A percentile compares a stretch with the other conserved stretches of the same genome.
Evolutionary conservation across 2,797 vertebrate genomes (phyloP).

Genomic region (Chiloscyllium punctatum): DNA sequence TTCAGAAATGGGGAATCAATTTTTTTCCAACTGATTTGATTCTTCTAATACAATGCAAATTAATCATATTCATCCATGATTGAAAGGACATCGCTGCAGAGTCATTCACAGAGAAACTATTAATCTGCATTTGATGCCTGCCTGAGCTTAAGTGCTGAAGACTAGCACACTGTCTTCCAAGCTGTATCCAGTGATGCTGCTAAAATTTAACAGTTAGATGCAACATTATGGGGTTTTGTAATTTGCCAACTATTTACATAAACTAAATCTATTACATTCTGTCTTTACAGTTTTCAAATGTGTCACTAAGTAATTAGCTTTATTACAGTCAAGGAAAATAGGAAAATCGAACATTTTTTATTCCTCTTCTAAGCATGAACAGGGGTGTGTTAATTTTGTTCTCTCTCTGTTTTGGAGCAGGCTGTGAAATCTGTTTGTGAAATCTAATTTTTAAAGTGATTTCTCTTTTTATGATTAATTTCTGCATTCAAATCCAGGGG

Average conservation of each 20-base stretch:
- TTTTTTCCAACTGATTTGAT: not conserved
- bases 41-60: not conserved
- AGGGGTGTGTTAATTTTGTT: no score
- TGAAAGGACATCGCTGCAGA: not conserved
- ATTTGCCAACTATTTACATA: not conserved
- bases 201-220: not conserved
- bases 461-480: no score
- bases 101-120: not conserved
- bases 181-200: not conserved
- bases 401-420: no score
- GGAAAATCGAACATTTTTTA: no score
- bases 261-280: not conserved
- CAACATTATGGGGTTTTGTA: not conserved
- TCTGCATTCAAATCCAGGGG: no score
- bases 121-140: not conserved
- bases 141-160: not conserved
- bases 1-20: not conserved
- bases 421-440: no score
- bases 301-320: not conserved
- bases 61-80: not conserved
- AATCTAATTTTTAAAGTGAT: no score
- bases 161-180: not conserved
- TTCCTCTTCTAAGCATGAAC: no score
- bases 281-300: not conserved
- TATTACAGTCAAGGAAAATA: not conserved